Evolutionary conservation across 2,888 invertebrate species (phyloP).

Genomic region (Liposcelis brunnea): DNA sequence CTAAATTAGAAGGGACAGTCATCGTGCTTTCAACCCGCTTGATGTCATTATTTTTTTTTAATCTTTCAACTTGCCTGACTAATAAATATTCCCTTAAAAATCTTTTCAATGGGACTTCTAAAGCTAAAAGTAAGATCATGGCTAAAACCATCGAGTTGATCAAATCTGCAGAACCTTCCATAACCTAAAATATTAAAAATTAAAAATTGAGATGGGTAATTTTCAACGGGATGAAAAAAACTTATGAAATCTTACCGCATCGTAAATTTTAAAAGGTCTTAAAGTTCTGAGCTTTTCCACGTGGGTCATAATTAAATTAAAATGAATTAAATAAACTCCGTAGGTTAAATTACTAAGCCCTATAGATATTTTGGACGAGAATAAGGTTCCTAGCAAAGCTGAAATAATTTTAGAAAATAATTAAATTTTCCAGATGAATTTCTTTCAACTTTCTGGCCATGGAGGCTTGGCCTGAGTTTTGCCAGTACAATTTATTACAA

Average conservation of each 20-base stretch:
- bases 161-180: constrained; percentile 29
- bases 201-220: constrained; percentile 11
- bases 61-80: too few species aligned
- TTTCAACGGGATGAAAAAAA: too few species aligned
- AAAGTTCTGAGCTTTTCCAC: constrained; percentile 32
- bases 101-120: constrained; percentile 37
- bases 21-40: too few species aligned
- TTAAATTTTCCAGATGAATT: constrained; percentile 8
- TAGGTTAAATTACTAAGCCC: constrained; percentile 40
- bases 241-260: constrained; percentile 27
- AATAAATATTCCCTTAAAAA: constrained; percentile 21
- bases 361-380: constrained; percentile 26
- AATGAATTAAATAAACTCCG: constrained; percentile 38
- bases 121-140: constrained; percentile 31
- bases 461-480: too few species aligned
- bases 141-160: constrained; percentile 30
- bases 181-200: constrained; percentile 24
- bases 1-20: too few species aligned
- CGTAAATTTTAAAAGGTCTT: constrained; percentile 24
- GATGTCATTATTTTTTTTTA: too few species aligned
- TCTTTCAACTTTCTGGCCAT: background rate
- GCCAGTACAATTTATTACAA: too few species aligned
- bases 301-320: constrained; percentile 31
- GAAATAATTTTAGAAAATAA: constrained; percentile 25
- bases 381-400: constrained; percentile 26